Percentiles rank a stretch among this genome's conserved stretches.
These are phyloP conservation scores for Ptycholaimellus sp. DNA, from an alignment of 2,888 invertebrate species.

Conservation along the genomic window DNA sequence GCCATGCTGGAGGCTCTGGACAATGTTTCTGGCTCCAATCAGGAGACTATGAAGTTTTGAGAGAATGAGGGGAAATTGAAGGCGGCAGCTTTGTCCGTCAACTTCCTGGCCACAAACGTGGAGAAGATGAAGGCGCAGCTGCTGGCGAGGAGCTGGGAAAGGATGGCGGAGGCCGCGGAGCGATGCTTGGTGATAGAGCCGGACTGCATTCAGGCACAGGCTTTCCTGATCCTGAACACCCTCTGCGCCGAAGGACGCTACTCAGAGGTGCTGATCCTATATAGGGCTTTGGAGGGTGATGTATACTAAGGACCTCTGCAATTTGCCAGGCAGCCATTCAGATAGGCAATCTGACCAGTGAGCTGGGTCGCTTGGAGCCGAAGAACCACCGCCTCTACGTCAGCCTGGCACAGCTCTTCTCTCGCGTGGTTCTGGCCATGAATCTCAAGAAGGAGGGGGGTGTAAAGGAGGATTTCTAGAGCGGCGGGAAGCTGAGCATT, in stretches of 20 bases:
- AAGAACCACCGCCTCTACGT: constrained; percentile 48
- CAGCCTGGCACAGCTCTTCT: constrained; percentile 41
- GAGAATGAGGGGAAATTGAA: too few species aligned
- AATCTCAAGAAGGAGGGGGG: too few species aligned
- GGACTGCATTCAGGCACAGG: constrained; percentile 47
- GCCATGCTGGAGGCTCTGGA: constrained; percentile 52
- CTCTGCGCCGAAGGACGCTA: constrained; percentile 54
- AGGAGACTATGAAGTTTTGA: too few species aligned
- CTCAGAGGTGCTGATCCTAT: constrained; percentile 32
- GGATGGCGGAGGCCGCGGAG: constrained; percentile 39
- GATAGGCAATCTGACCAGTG: constrained; percentile 42
- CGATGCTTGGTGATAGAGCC: constrained; percentile 35
- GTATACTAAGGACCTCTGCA: too few species aligned
- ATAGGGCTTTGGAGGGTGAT: neutral
- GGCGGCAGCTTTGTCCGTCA: constrained; percentile 13
- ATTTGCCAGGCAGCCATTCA: constrained; percentile 36
- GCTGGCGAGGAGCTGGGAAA: constrained; percentile 63
- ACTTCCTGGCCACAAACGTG: constrained; percentile 48
- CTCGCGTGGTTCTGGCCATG: constrained; percentile 41
- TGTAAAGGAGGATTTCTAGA: too few species aligned
- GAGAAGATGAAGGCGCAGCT: constrained; percentile 66
- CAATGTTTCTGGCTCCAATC: constrained; percentile 31
- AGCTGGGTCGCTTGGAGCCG: constrained; percentile 48
- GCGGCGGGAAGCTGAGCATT: constrained; percentile 36
- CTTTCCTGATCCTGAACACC: constrained; percentile 42